Evolutionary conservation across 2,113 vertebrate genomes (phyloP), one percentile per base, ranked within the genome.

Genomic region (Aldabrachelys gigantea): DNA sequence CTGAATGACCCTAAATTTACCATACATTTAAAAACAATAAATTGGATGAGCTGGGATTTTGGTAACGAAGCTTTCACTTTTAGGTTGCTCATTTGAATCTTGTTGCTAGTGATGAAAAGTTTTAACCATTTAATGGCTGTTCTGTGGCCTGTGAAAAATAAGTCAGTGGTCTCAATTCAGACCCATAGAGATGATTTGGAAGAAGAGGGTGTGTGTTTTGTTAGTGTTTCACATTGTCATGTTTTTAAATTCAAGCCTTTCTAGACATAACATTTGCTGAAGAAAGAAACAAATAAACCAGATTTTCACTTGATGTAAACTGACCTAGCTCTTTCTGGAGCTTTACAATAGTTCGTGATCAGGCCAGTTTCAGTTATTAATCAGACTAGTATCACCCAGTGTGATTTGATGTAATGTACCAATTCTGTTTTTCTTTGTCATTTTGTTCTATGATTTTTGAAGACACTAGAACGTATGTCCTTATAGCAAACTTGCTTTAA

Each of bases 361-460:
- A 90, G 76, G 80, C 65, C 86, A 92, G 53, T 59, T 97, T 94
- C 94, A 90, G 89, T 94, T 89, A 86, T 94, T 90, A 94, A 92
- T 25, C 93, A 76, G 91, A 92, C 95, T 95, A 85, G 49, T 72
- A 76, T 49, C 57, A 65, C 24, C 38, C 92, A 81, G 89, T 93
- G 84, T 72, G 12, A 88, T 94, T 92, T 80, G 79, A 22, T 44
- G 27, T 76, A 47, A 10, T 91, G 19, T 62, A 84, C 92, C 89
- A 85, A 91, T 57, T 90, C 56, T 80, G 49, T 62, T 95, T 89
- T 89, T 53, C 38, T 53, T 88, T 93, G 1, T 87, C 88, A 19
- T 80, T 79, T 79, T 80, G 78, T 80, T 50, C 47, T 31, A 10
- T 31, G 27, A 49, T 50, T 80, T 80, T 31, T 27, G 49, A 80